Evolutionary conservation across 2,113 vertebrate species (phyloP).

Genomic region (Saguinus imperator): DNA sequence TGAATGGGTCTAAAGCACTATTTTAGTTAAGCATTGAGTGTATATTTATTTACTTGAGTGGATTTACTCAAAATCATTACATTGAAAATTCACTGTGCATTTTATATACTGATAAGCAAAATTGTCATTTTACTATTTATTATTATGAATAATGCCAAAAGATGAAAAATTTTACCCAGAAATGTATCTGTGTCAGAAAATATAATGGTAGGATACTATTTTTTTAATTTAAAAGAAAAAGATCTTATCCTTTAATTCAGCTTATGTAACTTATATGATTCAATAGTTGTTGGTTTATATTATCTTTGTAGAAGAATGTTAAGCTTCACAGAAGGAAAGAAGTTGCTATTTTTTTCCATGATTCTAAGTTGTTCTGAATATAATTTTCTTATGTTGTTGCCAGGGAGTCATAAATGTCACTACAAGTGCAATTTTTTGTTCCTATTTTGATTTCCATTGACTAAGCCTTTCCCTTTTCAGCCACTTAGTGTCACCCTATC

Average conservation of each 20-base stretch:
- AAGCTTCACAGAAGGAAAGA: background rate
- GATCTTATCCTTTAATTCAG: background rate
- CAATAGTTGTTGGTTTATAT: constrained; percentile 6
- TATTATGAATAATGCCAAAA: background rate
- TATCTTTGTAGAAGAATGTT: background rate
- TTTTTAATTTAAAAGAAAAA: background rate
- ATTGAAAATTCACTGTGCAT: background rate
- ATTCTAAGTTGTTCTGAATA: constrained; percentile 38
- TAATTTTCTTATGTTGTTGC: constrained; percentile 34
- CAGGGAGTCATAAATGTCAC: constrained; percentile 58
- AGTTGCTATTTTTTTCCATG: constrained; percentile 42
- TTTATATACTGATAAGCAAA: constrained; percentile 25
- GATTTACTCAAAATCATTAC: background rate
- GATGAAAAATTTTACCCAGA: background rate
- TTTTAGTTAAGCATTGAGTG: background rate
- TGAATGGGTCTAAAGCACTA: background rate
- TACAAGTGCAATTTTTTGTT: constrained; percentile 56
- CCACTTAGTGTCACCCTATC: constrained; percentile 76
- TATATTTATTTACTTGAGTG: background rate
- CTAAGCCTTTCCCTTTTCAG: constrained; percentile 61
- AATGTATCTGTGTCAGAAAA: background rate
- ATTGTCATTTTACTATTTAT: background rate
- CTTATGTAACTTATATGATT: background rate
- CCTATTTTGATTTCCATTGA: constrained; percentile 73
- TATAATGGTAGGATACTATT: background rate